These are phyloP conservation scores for Halesus radiatus DNA, from an alignment of 1,140 invertebrate species.

Conservation along the genomic window DNA sequence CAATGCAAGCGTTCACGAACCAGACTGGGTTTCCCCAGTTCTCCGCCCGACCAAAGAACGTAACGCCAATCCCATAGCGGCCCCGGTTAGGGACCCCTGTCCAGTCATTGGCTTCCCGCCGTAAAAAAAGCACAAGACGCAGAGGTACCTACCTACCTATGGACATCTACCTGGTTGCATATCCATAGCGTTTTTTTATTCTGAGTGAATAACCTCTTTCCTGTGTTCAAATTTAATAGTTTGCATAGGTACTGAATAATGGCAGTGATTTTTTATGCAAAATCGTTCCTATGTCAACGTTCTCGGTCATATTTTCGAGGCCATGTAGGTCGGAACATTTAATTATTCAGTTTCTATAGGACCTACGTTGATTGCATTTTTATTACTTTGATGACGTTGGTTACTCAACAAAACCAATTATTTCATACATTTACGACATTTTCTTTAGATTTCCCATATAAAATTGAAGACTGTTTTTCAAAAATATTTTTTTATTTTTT, in stretches of 20 bases:
- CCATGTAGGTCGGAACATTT: neutral
- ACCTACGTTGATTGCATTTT: neutral
- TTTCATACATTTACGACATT: too few relatives aligned
- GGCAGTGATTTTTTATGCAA: neutral
- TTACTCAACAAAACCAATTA: too few relatives aligned
- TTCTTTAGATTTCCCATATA: too few relatives aligned
- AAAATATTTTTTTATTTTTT: too few relatives aligned
- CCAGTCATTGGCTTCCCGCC: slow-evolving; percentile 30
- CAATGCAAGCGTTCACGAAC: neutral
- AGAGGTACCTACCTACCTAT: neutral
- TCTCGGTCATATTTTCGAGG: neutral
- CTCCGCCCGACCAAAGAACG: neutral
- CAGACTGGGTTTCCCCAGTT: neutral
- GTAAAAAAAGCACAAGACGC: slow-evolving; percentile 12
- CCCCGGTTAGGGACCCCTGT: slow-evolving; percentile 7
- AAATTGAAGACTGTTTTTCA: too few relatives aligned
- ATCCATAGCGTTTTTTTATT: slow-evolving; percentile 18
- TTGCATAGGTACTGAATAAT: neutral
- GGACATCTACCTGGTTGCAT: neutral
- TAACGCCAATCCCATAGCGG: neutral
- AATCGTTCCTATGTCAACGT: neutral
- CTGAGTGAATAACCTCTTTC: slow-evolving; percentile 19
- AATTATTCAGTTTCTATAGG: neutral
- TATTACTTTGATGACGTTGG: too few relatives aligned
- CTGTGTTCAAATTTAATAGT: slow-evolving; percentile 9